Evolutionary conservation across 2,888 invertebrate species (phyloP), one percentile per base, ranked within the genome.

Genomic region (Congeria kusceri): DNA sequence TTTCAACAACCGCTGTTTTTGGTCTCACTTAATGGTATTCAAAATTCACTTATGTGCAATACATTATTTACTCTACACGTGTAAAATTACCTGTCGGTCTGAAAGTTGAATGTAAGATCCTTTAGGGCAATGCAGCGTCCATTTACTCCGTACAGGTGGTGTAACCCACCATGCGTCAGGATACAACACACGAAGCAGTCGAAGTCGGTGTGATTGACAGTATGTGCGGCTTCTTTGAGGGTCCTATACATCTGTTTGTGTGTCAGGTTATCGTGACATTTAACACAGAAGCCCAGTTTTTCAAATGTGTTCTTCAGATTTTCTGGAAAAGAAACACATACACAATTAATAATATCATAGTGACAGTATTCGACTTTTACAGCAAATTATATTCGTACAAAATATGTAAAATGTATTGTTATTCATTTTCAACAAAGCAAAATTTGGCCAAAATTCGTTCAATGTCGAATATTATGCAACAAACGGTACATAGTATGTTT

Each of bases 181-280:
- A 92, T 87, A 70, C 91, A 92, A 76, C 89, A 90, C 0, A 89
- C 88, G 65, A 92, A 91, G 76, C 88, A 88, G 75, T 91, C 90
- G 76, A 86, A 92, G 0, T 75, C 27, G 0, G 53, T 62, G 78
- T 92, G 92, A 65, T 90, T 83, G 0, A 69, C 57, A 15, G 79
- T 82, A 9, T 81, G 71, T 1, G 86, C 85, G 0, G 62, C 68
- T 28, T 88, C 76, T 1, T 79, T 81, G 44, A 90, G 49, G 4
- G 74, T 28, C 29, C 71, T 72, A 57, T 78, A 69, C 78, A 92
- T 91, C 28, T 87, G 67, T 7, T 46, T 58, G 47, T 86, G 80
- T 1, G 86, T 81, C 15, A 89, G 71, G 65, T 92, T 86, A 27
- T 88, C 70, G 23, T 77, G 65, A 3, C 75, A 56, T 15, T 75